These are phyloP conservation scores for Anisognathus igniventris DNA, from an alignment of 2,797 vertebrate species.

Conservation along the genomic window DNA sequence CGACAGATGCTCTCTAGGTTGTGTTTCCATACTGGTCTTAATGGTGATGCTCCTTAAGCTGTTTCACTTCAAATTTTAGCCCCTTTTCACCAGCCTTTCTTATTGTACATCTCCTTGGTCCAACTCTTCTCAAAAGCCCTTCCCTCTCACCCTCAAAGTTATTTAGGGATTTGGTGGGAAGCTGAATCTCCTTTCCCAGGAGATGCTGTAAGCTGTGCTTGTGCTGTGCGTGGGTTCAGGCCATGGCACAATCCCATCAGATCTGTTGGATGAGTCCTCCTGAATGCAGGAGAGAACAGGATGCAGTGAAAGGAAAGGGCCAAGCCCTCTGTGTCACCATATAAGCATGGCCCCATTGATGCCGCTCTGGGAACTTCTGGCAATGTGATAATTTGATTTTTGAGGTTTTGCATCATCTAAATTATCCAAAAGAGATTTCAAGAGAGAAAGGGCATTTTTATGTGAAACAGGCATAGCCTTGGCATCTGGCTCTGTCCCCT, in stretches of 20 bases:
- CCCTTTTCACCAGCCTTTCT: background rate
- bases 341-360: background rate
- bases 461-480: background rate
- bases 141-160: background rate
- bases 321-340: background rate
- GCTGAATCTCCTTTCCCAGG: background rate
- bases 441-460: background rate
- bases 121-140: background rate
- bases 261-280: background rate
- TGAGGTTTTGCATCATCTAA: background rate
- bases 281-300: background rate
- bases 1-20: background rate
- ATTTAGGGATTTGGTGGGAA: background rate
- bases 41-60: background rate
- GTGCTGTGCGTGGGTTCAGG: background rate
- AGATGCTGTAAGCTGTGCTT: background rate
- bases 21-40: background rate
- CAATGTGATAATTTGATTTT: background rate
- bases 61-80: background rate
- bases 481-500: background rate
- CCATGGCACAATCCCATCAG: background rate
- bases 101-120: background rate
- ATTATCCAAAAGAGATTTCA: background rate
- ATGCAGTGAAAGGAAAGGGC: background rate
- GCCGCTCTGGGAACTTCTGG: background rate